Percentiles rank a stretch among this genome's conserved stretches.
Evolutionary conservation across 2,797 vertebrate genomes (phyloP).

Genomic region (Kryptopterus vitreolus): DNA sequence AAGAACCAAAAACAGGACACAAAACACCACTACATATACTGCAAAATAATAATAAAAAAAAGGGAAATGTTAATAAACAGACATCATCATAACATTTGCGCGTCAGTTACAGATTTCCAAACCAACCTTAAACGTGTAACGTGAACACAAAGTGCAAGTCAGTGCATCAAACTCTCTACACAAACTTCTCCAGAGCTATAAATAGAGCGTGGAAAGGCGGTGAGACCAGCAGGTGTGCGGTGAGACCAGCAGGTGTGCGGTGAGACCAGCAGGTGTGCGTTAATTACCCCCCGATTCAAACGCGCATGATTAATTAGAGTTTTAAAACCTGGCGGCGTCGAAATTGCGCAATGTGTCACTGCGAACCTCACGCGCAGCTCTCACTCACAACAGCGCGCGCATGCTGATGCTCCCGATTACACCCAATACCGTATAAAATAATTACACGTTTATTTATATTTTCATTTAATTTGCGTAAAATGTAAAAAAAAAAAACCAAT

Average conservation of each 20-base stretch:
- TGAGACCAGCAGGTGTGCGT: too few species aligned
- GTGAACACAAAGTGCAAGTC: conserved; percentile 47
- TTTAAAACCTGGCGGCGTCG: neutral
- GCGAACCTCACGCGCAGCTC: neutral
- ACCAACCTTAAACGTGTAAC: conserved; percentile 43
- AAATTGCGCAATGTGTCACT: neutral
- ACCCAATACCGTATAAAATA: too few species aligned
- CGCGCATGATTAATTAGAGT: neutral
- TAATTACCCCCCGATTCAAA: neutral
- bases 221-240: conserved; percentile 16
- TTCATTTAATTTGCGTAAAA: neutral
- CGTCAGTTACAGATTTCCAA: neutral
- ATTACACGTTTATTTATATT: neutral
- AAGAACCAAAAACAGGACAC: conserved; percentile 56
- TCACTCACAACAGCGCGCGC: neutral
- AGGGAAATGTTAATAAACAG: neutral
- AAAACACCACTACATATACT: conserved; percentile 59
- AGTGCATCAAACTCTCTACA: conserved; percentile 49
- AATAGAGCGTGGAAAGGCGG: conserved; percentile 18
- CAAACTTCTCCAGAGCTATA: neutral
- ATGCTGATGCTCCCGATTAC: neutral
- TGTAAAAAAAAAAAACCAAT: neutral
- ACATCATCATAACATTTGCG: neutral
- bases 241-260: conserved; percentile 16
- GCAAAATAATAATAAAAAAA: neutral